phyloP scores from a whole-genome alignment of 2,797 vertebrate genomes.

The Toxotes lorentzi region DNA sequence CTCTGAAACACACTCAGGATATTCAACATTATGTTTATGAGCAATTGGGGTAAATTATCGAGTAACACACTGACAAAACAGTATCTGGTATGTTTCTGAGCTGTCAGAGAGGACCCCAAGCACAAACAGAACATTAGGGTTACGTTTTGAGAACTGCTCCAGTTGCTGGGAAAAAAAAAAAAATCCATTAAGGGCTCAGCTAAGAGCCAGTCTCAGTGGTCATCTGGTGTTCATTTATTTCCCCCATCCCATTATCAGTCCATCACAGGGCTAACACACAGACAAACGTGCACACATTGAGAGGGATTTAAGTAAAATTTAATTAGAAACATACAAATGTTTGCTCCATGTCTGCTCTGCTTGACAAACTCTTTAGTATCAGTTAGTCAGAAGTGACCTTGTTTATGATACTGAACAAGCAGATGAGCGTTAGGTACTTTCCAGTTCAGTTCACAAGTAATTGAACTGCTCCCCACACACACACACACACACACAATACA shows the following conservation, averaged over 20 bases:
- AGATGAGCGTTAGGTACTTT: conserved; percentile 8
- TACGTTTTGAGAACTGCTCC: background rate
- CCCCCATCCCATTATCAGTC: background rate
- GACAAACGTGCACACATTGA: too few species aligned
- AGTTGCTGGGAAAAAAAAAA: background rate
- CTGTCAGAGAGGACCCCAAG: background rate
- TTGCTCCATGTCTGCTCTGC: background rate
- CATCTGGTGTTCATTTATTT: conserved; percentile 25
- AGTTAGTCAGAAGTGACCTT: background rate
- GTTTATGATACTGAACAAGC: background rate
- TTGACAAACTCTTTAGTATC: background rate
- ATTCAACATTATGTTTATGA: too few species aligned
- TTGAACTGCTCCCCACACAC: background rate
- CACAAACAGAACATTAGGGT: background rate
- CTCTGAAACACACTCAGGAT: too few species aligned
- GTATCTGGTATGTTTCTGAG: background rate
- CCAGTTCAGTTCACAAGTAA: background rate
- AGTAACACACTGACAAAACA: too few species aligned
- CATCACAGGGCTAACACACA: background rate
- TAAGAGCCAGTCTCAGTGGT: background rate
- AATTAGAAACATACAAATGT: background rate
- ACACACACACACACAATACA: background rate
- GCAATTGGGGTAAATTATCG: too few species aligned
- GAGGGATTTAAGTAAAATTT: background rate
- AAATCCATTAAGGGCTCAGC: background rate